Conservation (phyloP, 2,113 vertebrate species). For the Chinchilla lanigera region DNA sequence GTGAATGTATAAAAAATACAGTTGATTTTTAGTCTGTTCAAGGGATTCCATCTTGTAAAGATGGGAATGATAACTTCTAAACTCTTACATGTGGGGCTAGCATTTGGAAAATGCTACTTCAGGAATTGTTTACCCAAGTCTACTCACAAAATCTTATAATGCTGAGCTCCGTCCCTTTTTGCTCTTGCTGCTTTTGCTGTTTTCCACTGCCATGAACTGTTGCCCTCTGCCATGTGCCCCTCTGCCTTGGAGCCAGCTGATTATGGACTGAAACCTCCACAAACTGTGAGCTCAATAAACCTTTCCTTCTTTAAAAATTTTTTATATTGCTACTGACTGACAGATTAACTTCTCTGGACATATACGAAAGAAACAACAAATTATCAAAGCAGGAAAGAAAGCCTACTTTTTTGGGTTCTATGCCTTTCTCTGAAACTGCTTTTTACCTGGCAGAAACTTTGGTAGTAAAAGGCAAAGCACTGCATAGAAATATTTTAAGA, state of each 20-base stretch:
- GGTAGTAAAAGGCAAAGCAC: neutral
- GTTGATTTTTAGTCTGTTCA: conserved; percentile 8
- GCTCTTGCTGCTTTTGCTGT: no score
- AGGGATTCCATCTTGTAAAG: neutral
- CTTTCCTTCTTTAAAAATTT: no score
- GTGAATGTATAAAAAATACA: neutral
- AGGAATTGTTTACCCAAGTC: neutral
- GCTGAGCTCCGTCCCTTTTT: neutral
- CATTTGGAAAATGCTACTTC: neutral
- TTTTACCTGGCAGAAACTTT: neutral
- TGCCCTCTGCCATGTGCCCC: no score
- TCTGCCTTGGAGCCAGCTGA: no score
- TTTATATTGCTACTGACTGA: neutral
- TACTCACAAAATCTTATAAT: neutral
- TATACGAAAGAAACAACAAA: neutral
- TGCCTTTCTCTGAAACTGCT: neutral
- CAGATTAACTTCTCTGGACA: conserved; percentile 30
- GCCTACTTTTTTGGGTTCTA: neutral
- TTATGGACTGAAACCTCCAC: no score
- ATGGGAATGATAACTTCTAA: neutral
- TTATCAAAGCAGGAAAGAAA: neutral
- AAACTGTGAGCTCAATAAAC: no score
- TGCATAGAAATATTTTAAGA: neutral
- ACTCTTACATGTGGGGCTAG: neutral
- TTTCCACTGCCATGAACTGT: no score